These are phyloP conservation scores for Salticus scenicus DNA, from an alignment of 2,888 invertebrate species.

Conservation along the genomic window DNA sequence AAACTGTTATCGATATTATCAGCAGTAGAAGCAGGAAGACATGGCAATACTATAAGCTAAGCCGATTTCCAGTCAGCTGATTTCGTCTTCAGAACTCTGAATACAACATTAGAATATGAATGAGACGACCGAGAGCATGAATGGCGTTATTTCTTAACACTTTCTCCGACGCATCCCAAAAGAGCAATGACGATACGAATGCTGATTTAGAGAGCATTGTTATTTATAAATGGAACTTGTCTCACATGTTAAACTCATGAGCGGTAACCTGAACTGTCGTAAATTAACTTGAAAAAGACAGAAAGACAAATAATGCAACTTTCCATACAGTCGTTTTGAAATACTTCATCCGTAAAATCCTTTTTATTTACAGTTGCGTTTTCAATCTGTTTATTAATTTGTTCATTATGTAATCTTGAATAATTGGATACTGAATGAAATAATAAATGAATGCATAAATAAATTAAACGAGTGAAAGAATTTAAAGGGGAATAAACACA, in stretches of 20 bases:
- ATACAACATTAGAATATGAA: not conserved
- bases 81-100: not conserved
- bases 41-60: not conserved
- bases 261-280: not conserved
- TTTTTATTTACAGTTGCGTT: too few species aligned
- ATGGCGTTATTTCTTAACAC: not conserved
- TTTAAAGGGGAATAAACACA: too few species aligned
- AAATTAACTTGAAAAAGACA: too few species aligned
- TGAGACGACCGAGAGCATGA: not conserved
- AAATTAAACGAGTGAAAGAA: too few species aligned
- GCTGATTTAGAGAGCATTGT: not conserved
- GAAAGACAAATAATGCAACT: too few species aligned
- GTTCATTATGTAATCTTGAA: too few species aligned
- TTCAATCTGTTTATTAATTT: too few species aligned
- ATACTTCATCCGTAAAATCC: too few species aligned
- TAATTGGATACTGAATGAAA: too few species aligned
- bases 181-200: not conserved
- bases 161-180: not conserved
- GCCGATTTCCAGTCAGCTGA: not conserved
- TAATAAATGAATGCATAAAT: too few species aligned
- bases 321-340: too few species aligned
- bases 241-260: not conserved
- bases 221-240: not conserved
- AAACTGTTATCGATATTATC: not conserved
- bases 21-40: not conserved